phyloP scores from a whole-genome alignment of 2,113 vertebrate species.

The Ceratotherium simum region DNA sequence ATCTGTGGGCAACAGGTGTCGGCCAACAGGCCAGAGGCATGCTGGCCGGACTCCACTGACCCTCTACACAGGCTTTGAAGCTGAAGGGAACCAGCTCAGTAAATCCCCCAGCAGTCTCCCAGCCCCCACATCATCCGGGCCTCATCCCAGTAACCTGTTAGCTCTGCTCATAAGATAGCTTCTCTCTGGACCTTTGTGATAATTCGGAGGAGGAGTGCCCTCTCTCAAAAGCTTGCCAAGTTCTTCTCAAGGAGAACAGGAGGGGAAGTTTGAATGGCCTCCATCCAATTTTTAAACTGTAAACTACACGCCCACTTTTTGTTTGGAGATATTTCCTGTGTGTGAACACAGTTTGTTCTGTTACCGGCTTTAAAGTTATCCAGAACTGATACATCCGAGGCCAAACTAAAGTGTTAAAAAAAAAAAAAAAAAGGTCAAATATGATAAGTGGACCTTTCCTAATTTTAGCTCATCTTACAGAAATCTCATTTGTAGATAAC shows the following conservation, averaged over 20 bases:
- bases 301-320: constrained; percentile 63
- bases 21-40: background rate
- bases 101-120: background rate
- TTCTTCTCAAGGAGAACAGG: background rate
- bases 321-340: constrained; percentile 64
- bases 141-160: fast-evolving
- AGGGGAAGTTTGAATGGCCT: constrained; percentile 32
- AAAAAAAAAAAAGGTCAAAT: background rate
- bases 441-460: background rate
- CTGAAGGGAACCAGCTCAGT: background rate
- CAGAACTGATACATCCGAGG: constrained; percentile 51
- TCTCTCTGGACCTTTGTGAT: background rate
- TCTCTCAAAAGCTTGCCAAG: background rate
- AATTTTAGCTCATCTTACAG: constrained; percentile 6
- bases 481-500: background rate
- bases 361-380: constrained; percentile 61
- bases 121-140: fast-evolving
- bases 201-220: background rate
- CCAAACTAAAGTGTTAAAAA: background rate
- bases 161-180: background rate
- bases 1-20: background rate
- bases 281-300: constrained; percentile 38
- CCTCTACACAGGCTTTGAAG: background rate
- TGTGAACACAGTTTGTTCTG: constrained; percentile 70
- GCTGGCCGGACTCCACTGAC: background rate